Evolutionary conservation across 2,113 vertebrate species (phyloP).

Genomic region (Oncorhynchus masou): DNA sequence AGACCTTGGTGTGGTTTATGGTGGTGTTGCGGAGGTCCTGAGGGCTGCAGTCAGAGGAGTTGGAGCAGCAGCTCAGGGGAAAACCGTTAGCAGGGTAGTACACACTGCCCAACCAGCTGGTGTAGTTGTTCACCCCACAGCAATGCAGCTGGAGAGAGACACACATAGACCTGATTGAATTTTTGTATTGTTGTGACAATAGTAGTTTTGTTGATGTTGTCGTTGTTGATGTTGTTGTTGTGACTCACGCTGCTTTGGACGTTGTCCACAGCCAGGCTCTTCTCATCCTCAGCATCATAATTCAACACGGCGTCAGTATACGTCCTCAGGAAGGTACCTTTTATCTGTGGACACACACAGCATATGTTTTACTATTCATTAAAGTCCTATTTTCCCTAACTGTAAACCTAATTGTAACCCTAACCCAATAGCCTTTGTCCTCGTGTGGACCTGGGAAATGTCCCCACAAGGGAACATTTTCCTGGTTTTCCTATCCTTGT

Average conservation of each 20-base stretch:
- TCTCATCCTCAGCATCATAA: slow-evolving; percentile 90
- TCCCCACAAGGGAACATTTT: too few relatives aligned
- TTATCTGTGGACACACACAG: slow-evolving; percentile 77
- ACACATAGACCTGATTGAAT: not conserved
- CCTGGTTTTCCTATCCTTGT: too few relatives aligned
- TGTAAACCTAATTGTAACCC: too few relatives aligned
- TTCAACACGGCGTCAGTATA: slow-evolving; percentile 93
- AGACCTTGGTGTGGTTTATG: slow-evolving; percentile 87
- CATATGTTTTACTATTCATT: too few relatives aligned
- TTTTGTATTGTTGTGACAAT: not conserved
- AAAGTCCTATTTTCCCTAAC: too few relatives aligned
- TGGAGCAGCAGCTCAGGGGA: slow-evolving; percentile 92
- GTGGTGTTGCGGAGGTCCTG: slow-evolving; percentile 91
- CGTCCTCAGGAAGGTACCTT: slow-evolving; percentile 93
- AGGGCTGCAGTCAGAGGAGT: slow-evolving; percentile 84
- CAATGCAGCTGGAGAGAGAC: slow-evolving; percentile 82
- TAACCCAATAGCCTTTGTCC: too few relatives aligned
- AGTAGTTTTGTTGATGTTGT: not conserved
- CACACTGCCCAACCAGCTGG: slow-evolving; percentile 92
- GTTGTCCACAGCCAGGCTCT: slow-evolving; percentile 91
- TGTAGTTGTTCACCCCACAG: slow-evolving; percentile 96
- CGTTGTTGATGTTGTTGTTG: not conserved
- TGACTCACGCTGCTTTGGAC: slow-evolving; percentile 88
- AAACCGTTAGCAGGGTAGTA: slow-evolving; percentile 89
- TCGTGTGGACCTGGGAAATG: too few relatives aligned